Percentiles rank a stretch among this genome's conserved stretches.
These are phyloP conservation scores for Gasterosteus aculeatus DNA, from an alignment of 2,113 vertebrate species.

Conservation along the genomic window DNA sequence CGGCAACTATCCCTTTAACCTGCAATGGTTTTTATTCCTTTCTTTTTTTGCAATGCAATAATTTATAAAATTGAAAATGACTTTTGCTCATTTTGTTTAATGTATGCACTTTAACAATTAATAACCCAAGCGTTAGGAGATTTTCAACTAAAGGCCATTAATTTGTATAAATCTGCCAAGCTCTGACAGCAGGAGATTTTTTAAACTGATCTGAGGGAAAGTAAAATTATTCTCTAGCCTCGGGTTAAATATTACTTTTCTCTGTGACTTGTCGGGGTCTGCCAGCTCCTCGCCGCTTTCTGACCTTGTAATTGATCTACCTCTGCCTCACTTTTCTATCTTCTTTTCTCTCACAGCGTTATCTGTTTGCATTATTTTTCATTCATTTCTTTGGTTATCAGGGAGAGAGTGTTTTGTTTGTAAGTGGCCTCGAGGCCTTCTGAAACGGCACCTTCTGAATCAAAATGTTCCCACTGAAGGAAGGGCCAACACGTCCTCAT, in stretches of 20 bases:
- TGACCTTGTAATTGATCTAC: slow-evolving; percentile 83
- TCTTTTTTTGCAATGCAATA: slow-evolving; percentile 76
- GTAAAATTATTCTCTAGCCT: slow-evolving; percentile 87
- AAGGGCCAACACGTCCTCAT: not conserved
- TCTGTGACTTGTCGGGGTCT: slow-evolving; percentile 74
- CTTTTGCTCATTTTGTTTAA: slow-evolving; percentile 89
- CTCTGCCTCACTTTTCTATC: slow-evolving; percentile 51
- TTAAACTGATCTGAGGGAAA: slow-evolving; percentile 85
- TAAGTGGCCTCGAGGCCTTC: slow-evolving; percentile 61
- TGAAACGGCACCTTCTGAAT: slow-evolving; percentile 36
- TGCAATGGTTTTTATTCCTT: slow-evolving; percentile 53
- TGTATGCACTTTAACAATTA: slow-evolving; percentile 89
- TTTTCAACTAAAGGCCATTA: slow-evolving; percentile 86
- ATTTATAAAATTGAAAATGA: slow-evolving; percentile 89
- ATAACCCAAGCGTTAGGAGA: slow-evolving; percentile 83
- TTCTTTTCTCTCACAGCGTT: slow-evolving; percentile 37
- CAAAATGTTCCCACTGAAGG: slow-evolving; percentile 12
- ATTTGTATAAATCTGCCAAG: slow-evolving; percentile 86
- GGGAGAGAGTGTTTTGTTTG: slow-evolving; percentile 39
- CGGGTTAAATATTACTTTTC: slow-evolving; percentile 85
- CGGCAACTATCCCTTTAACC: slow-evolving; percentile 65
- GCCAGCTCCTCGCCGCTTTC: slow-evolving; percentile 59
- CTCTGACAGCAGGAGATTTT: slow-evolving; percentile 84
- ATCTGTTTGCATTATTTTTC: slow-evolving; percentile 58
- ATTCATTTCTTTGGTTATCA: slow-evolving; percentile 55